Evolutionary conservation across 2,797 vertebrate species (phyloP).

Genomic region (Myioborus melanocephalus): DNA sequence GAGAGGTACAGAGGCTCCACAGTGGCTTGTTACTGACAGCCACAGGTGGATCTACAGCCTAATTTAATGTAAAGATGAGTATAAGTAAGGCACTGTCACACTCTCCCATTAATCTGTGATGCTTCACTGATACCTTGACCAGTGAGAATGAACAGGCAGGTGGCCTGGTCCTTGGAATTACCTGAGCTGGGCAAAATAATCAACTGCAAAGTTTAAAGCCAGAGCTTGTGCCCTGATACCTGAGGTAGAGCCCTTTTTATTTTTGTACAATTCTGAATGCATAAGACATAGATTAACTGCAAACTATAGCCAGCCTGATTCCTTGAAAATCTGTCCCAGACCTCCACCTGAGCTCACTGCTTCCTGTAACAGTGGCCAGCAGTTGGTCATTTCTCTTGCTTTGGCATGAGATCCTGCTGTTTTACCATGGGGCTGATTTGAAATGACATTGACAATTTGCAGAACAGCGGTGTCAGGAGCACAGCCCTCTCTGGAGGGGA

Average conservation of each 20-base stretch:
- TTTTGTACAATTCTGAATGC: neutral
- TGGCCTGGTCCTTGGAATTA: neutral
- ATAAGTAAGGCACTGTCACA: neutral
- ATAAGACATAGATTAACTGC: neutral
- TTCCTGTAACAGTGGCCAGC: neutral
- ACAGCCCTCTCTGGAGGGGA: neutral
- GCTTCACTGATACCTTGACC: neutral
- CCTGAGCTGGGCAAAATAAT: neutral
- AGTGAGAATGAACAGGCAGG: neutral
- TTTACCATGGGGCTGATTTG: neutral
- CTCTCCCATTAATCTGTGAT: neutral
- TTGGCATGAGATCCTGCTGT: neutral
- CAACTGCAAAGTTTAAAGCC: neutral
- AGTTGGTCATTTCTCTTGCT: neutral
- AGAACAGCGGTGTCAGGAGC: neutral
- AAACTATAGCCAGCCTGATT: neutral
- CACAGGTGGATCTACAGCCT: neutral
- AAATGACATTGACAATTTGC: neutral
- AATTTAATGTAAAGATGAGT: neutral
- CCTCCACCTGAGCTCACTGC: neutral
- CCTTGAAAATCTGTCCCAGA: neutral
- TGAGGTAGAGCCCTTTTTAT: neutral
- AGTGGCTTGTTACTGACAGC: neutral
- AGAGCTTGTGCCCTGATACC: neutral
- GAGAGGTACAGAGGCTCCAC: neutral